A percentile compares a stretch with the other conserved stretches of the same genome.
These are phyloP conservation scores for Pholis gunnellus DNA, from an alignment of 2,113 vertebrate species.

Conservation along the genomic window DNA sequence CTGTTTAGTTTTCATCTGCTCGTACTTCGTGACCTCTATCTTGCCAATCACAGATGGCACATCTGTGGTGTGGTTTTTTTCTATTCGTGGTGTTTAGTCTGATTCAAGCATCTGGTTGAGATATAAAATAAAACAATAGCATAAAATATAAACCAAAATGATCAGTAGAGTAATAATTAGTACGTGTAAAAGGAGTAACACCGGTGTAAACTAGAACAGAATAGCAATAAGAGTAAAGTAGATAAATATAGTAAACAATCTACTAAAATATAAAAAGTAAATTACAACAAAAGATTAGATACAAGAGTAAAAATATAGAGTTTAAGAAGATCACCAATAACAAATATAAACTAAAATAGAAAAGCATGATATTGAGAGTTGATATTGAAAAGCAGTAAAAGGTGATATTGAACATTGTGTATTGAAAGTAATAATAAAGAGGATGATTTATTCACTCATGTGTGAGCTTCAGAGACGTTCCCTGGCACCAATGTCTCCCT, in stretches of 20 bases:
- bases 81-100: constrained; percentile 15
- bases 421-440: background rate
- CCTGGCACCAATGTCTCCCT: background rate
- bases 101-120: constrained; percentile 42
- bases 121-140: no score
- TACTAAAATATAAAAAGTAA: no score
- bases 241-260: background rate
- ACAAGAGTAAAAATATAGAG: no score
- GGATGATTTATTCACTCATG: no score
- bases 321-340: no score
- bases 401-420: background rate
- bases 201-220: background rate
- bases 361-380: background rate
- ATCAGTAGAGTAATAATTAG: no score
- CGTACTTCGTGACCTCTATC: constrained; percentile 32
- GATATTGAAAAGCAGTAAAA: no score
- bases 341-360: background rate
- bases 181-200: background rate
- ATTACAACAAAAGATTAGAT: background rate
- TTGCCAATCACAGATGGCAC: constrained; percentile 52
- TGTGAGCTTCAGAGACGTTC: no score
- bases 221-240: background rate
- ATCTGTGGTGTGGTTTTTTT: constrained; percentile 40
- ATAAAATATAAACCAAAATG: no score
- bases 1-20: constrained; percentile 57